Conservation (phyloP, 2,113 vertebrate species). For the Oreochromis niloticus region DNA sequence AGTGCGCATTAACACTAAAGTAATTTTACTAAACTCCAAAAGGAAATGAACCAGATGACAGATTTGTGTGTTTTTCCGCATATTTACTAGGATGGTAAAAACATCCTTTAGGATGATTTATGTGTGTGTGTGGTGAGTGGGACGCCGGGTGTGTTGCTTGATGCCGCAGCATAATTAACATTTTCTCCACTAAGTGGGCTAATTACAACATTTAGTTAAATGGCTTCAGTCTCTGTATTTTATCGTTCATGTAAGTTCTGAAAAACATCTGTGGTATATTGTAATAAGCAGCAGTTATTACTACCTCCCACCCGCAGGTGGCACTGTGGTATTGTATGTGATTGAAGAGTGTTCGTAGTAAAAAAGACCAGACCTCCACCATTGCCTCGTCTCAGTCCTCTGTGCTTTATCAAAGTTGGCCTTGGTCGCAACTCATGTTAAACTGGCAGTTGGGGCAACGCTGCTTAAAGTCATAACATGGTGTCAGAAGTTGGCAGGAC, state of each 20-base stretch:
- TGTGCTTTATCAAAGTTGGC: too few relatives aligned
- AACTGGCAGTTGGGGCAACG: too few relatives aligned
- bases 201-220: slow-evolving; percentile 11
- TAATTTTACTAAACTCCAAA: neutral
- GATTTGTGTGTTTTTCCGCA: neutral
- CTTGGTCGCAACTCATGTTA: too few relatives aligned
- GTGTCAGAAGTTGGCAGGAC: too few relatives aligned
- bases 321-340: too few relatives aligned
- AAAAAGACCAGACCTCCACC: too few relatives aligned
- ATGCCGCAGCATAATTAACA: neutral
- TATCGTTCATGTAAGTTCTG: neutral
- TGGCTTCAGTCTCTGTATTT: neutral
- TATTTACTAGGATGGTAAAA: neutral
- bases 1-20: neutral
- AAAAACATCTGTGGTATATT: neutral
- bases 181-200: neutral
- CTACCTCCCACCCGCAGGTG: too few relatives aligned
- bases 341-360: too few relatives aligned
- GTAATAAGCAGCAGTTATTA: too few relatives aligned
- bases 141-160: neutral
- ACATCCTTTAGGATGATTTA: neutral
- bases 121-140: neutral
- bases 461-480: too few relatives aligned
- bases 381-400: too few relatives aligned
- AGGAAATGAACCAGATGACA: neutral